Base-by-base conservation (phyloP, 2,113 vertebrate species). In the Cavia aperea region DNA sequence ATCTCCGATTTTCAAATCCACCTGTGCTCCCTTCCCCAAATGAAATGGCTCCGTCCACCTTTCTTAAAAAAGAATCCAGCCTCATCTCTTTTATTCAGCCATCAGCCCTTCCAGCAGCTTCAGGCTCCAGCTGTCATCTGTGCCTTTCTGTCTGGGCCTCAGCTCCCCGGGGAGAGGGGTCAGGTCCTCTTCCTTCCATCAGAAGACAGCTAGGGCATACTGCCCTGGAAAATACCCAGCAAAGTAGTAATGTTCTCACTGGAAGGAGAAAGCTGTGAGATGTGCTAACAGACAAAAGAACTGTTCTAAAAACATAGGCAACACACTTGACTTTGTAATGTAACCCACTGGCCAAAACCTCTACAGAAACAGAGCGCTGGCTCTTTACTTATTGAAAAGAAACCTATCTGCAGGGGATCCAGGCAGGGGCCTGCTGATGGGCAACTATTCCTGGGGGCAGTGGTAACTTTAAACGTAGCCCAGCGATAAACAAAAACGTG, bases 1-100 rank as follows among this genome's bases (percentile, higher is more conserved):
- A 89, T 90, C 68, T 88, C 78, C 39, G 62, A 29, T 83, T 95
- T 92, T 89, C 19, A 92, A 94, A 78, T 5, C 33, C 62, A 36
- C 51, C 43, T 7, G 29, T 19, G 26, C 5, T 88, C 11, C 24
- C 54, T 86, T 91, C 31, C 54, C 36, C 19, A 89, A 87, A 89
- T 70, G 62, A 90, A 89, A 79, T 21, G 62, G 66, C 79, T 66
- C 56, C 18, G 12, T 88, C 77, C 65, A 82, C 26, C 63, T 43
- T 94, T 87, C 60, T 91, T 68, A 5, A 72, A 90, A 70, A 87
- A 81, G 10, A 68, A 88, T 81, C 75, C 60, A 81, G 70, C 81
- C 51, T 84, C 51, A 54, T 23, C 73, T 70, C 63, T 95, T 70
- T 72, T 39, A 19, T 10, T 72, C 2, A 75, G 0, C 36, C 3